Evolutionary conservation across 2,113 vertebrate genomes (phyloP).

Genomic region (Spea multiplicata): DNA sequence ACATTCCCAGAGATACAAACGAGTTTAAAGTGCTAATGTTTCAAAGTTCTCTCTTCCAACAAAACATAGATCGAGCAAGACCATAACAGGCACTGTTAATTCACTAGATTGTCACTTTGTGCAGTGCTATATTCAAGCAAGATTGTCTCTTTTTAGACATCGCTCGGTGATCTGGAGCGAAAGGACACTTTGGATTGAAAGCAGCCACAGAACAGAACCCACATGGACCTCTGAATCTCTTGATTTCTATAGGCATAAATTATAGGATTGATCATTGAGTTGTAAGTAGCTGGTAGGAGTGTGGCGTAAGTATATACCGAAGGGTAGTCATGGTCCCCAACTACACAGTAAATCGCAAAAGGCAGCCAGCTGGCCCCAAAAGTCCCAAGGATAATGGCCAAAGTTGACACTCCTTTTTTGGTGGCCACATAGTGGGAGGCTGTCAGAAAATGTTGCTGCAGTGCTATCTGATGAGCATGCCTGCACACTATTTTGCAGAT

Average conservation of each 20-base stretch:
- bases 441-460: slow-evolving; percentile 96
- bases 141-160: slow-evolving; percentile 73
- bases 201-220: slow-evolving; percentile 90
- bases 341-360: slow-evolving; percentile 93
- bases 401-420: slow-evolving; percentile 90
- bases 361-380: slow-evolving; percentile 97
- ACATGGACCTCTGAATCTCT: slow-evolving; percentile 92
- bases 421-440: slow-evolving; percentile 89
- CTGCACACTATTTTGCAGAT: slow-evolving; percentile 96
- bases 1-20: slow-evolving; percentile 67
- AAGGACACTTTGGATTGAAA: slow-evolving; percentile 85
- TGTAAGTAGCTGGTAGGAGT: slow-evolving; percentile 92
- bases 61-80: slow-evolving; percentile 57
- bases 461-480: slow-evolving; percentile 95
- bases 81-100: slow-evolving; percentile 66
- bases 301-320: slow-evolving; percentile 92
- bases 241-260: slow-evolving; percentile 97
- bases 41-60: slow-evolving; percentile 59
- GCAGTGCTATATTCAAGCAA: slow-evolving; percentile 42
- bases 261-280: slow-evolving; percentile 99
- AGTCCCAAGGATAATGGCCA: slow-evolving; percentile 92
- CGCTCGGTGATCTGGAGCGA: slow-evolving; percentile 91
- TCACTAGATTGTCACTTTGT: slow-evolving; percentile 65
- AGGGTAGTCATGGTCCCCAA: slow-evolving; percentile 84
- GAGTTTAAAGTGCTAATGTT: slow-evolving; percentile 86